These are phyloP conservation scores for Semaprochilodus insignis DNA, from an alignment of 2,797 vertebrate genomes.

Conservation along the genomic window DNA sequence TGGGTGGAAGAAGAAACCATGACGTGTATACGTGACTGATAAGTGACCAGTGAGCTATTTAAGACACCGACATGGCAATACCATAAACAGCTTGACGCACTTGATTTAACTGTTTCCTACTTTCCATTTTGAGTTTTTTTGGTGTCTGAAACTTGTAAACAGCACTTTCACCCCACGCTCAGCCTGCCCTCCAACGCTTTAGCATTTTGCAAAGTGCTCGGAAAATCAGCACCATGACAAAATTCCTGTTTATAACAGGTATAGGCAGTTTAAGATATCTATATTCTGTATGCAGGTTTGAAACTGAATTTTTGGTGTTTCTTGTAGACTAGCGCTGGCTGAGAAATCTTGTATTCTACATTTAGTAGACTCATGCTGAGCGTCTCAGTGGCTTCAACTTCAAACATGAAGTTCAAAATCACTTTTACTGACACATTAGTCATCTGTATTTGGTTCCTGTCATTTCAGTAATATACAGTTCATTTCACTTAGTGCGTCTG, in stretches of 20 bases:
- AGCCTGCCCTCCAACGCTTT: constrained; percentile 45
- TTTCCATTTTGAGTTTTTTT: constrained; percentile 56
- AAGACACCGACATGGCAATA: background rate
- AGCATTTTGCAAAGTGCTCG: constrained; percentile 40
- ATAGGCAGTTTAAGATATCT: background rate
- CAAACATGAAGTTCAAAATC: constrained; percentile 69
- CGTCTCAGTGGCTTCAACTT: constrained; percentile 8
- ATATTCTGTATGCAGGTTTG: background rate
- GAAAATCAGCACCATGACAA: constrained; percentile 58
- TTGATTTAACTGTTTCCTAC: constrained; percentile 49
- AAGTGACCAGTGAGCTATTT: background rate
- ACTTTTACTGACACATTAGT: constrained; percentile 74
- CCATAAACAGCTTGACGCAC: background rate
- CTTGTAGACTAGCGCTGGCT: background rate
- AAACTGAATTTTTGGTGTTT: background rate
- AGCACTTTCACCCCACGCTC: constrained; percentile 56
- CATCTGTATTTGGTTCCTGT: constrained; percentile 75
- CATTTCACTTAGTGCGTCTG: constrained; percentile 55
- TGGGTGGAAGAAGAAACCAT: background rate
- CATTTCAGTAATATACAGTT: constrained; percentile 77
- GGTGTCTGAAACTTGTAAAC: constrained; percentile 55
- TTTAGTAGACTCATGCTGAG: background rate
- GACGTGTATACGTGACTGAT: background rate
- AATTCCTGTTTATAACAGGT: constrained; percentile 56
- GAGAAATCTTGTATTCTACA: background rate